A percentile compares a stretch with the other conserved stretches of the same genome.
Evolutionary conservation across 2,888 invertebrate species (phyloP).

Genomic region (Agrochola litura): DNA sequence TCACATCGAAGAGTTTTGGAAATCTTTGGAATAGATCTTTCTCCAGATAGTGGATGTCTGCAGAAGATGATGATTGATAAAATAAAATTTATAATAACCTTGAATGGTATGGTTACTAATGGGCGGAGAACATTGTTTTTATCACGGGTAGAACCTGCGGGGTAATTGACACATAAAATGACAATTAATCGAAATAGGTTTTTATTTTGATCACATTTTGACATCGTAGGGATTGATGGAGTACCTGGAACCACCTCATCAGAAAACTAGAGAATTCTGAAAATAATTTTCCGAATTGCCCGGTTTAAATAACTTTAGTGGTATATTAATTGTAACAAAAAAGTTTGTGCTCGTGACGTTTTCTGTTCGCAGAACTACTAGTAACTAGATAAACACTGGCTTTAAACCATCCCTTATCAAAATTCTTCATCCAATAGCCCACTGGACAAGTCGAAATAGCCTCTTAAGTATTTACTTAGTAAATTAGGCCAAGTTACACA

Average conservation of each 20-base stretch:
- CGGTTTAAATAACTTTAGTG: too few species aligned
- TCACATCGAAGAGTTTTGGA: not conserved
- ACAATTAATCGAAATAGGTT: too few species aligned
- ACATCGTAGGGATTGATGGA: too few species aligned
- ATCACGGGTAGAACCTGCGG: not conserved
- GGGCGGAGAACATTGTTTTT: not conserved
- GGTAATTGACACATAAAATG: too few species aligned
- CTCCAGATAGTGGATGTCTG: not conserved
- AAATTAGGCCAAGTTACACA: constrained; percentile 34
- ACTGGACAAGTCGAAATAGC: not conserved
- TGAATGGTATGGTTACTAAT: not conserved
- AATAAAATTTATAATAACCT: not conserved
- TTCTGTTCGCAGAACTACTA: too few species aligned
- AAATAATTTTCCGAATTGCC: too few species aligned
- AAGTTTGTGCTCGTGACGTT: too few species aligned
- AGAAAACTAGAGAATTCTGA: too few species aligned
- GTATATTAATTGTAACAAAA: too few species aligned
- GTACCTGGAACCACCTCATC: too few species aligned
- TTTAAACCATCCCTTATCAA: not conserved
- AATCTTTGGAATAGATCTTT: not conserved
- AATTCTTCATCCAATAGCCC: not conserved
- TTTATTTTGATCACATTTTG: too few species aligned
- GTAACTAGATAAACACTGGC: not conserved
- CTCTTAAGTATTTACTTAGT: constrained; percentile 23
- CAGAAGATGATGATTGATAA: not conserved